Base-by-base conservation (phyloP, 2,888 invertebrate genomes). In the Cantharis nigra region DNA sequence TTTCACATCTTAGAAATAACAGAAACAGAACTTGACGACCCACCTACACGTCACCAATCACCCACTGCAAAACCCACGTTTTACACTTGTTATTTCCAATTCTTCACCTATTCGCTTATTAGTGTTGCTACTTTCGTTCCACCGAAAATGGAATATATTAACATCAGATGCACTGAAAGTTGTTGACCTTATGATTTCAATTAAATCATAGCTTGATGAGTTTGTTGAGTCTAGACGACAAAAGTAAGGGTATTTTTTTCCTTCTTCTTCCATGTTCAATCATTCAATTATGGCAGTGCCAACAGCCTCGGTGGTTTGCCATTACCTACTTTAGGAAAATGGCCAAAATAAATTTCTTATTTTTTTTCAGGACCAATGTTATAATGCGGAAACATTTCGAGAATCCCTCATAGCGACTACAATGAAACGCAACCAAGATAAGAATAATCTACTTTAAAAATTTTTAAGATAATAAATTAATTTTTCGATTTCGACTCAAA, bases 11-110 rank as follows among this genome's bases (percentile, higher is more conserved):
- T 49, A 49, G 49, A 49, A 49, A 49, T 49, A 49, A 49, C 49
- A 49, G 49, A 49, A 67, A 23, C 65, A 67, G 23, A 26, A 67
- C 65, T 23, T 67, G 65, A 67, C 65, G 23, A 67, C 13, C 65
- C 20, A 67, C 65, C 65, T 67, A 67, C 65, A 67, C 65, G 18
- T 67, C 65, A 20, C 20, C 20, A 23, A 67, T 67, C 65, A 67
- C 65, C 65, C 65, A 67, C 65, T 20, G 65, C 49, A 67, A 23
- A 16, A 23, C 65, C 65, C 65, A 67, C 65, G 65, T 67, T 67
- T 67, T 67, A 67, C 65, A 67, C 65, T 67, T 67, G 65, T 67
- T 67, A 23, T 67, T 20, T 67, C 65, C 65, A 67, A 49, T 67
- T 67, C 65, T 67, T 67, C 65, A 67, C 26, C 26, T 67, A 67